Evolutionary conservation across 2,113 vertebrate species (phyloP), one percentile per base, ranked within the genome.

Genomic region (Scopus umbretta): DNA sequence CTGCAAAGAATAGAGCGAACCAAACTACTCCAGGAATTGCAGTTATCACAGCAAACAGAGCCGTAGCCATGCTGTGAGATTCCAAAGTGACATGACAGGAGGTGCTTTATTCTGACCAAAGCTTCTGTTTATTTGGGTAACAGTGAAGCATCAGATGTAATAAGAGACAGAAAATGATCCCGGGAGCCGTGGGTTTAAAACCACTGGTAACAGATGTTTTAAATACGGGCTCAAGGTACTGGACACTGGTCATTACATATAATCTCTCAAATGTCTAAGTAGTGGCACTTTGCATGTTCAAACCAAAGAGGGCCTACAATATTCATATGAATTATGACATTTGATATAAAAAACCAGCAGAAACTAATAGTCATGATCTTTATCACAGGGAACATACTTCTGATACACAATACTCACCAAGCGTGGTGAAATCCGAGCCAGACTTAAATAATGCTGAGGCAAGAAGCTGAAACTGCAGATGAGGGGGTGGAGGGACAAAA

Each of bases 401-500:
- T 40, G 76, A 36, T 27, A 87, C 16, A 71, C 55, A 90, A 74
- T 85, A 97, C 99, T 99, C 98, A 99, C 99, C 99, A 40, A 99
- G 98, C 84, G 99, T 98, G 96, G 99, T 99, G 98, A 99, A 99
- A 97, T 99, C 99, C 3, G 99, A 99, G 97, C 98, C 99, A 92
- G 99, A 99, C 97, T 99, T 99, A 98, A 99, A 99, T 58, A 99
- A 98, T 12, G 99, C 99, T 21, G 99, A 99, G 85, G 99, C 99
- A 78, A 99, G 98, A 49, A 99, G 99, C 97, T 99, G 99, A 97
- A 99, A 99, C 99, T 99, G 97, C 75, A 94, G 52, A 78, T 92
- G 45, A 95, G 84, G 25, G 63, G 75, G 82, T 52, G 36, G 62
- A 88, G 30, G 26, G 74, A 89, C 42, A 95, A 72, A n/a, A n/a